Conservation (phyloP, 2,113 vertebrate genomes). For the Macquaria ambigua region DNA sequence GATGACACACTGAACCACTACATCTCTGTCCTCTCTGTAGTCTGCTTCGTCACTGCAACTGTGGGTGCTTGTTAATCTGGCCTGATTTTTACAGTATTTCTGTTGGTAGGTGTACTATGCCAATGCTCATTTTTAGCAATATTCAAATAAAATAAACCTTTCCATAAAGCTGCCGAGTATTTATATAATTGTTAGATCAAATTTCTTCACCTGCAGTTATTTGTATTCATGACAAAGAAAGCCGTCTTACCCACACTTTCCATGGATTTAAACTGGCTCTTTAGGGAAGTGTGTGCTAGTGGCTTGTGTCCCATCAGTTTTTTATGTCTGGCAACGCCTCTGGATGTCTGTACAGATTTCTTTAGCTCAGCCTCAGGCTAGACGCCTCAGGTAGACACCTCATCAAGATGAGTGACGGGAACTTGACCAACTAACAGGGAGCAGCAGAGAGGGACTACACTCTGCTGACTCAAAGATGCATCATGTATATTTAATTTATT, state of each 20-base stretch:
- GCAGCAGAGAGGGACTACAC: neutral
- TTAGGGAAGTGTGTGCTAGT: neutral
- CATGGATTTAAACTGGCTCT: conserved; percentile 19
- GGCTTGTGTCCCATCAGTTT: neutral
- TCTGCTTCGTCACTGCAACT: neutral
- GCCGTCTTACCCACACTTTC: neutral
- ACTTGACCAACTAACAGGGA: conserved; percentile 21
- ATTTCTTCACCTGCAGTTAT: conserved; percentile 19
- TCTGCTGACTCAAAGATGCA: conserved; percentile 10
- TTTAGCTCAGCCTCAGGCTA: conserved; percentile 45
- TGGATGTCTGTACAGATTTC: conserved; percentile 44
- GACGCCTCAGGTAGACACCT: conserved; percentile 21
- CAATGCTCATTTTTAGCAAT: neutral
- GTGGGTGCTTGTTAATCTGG: neutral
- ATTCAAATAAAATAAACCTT: neutral
- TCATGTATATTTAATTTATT: conserved; percentile 18
- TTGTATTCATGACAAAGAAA: conserved; percentile 30
- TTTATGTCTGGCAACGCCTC: conserved; percentile 12
- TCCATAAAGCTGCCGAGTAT: neutral
- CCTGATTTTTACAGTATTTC: neutral
- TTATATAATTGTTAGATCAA: neutral
- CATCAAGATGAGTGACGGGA: conserved; percentile 46
- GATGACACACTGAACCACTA: neutral
- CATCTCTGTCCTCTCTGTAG: neutral
- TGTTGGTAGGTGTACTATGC: neutral